phyloP scores from a whole-genome alignment of 2,113 vertebrate species.

The Megaleporinus macrocephalus region DNA sequence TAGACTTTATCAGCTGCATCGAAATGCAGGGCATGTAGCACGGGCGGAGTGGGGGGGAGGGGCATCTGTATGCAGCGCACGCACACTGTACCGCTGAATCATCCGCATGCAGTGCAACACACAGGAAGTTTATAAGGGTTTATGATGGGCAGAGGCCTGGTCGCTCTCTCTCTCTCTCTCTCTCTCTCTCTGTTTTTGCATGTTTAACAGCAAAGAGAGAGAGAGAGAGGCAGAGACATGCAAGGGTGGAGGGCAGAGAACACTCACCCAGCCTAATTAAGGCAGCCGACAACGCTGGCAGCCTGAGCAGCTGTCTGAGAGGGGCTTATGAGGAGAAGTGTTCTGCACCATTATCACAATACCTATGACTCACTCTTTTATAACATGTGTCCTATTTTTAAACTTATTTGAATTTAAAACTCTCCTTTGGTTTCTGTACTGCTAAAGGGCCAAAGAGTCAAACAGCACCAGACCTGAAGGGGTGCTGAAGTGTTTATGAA shows the following conservation, averaged over 20 bases:
- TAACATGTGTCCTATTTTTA: not conserved
- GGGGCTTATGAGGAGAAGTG: not conserved
- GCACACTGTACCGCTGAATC: constrained; percentile 47
- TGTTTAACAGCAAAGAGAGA: constrained; percentile 18
- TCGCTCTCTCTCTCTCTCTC: constrained; percentile 28
- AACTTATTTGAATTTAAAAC: not conserved
- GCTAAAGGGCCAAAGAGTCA: no score
- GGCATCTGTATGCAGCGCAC: constrained; percentile 70
- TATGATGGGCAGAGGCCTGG: not conserved
- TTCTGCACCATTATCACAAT: not conserved
- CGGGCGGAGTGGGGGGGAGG: no score
- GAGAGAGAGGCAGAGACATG: constrained; percentile 9
- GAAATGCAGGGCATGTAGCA: constrained; percentile 51
- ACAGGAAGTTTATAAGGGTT: constrained; percentile 28
- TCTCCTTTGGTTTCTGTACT: not conserved
- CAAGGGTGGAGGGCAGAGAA: not conserved
- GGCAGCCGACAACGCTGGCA: not conserved
- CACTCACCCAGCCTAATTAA: constrained; percentile 8
- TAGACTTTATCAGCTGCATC: constrained; percentile 48
- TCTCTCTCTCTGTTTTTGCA: not conserved
- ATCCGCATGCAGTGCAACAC: constrained; percentile 28
- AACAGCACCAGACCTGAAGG: no score
- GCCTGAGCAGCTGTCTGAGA: not conserved
- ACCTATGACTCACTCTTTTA: not conserved
- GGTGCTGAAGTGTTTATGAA: no score